These are phyloP conservation scores for Gymnogyps californianus DNA, from an alignment of 2,113 vertebrate species.

Conservation along the genomic window DNA sequence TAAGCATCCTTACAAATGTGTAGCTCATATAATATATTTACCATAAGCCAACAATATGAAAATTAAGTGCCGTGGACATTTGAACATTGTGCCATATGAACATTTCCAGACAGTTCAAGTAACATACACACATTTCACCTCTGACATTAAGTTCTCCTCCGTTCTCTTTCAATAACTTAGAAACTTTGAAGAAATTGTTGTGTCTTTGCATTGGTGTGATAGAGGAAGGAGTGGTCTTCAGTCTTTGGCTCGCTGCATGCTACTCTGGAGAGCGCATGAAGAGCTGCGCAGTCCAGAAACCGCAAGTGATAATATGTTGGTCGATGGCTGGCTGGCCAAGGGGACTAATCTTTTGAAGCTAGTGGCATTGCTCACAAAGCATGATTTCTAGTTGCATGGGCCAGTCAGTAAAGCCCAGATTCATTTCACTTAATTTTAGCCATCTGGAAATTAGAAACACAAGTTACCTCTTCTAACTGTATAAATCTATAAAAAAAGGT, in stretches of 20 bases:
- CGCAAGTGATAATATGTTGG: background rate
- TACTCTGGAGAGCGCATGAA: background rate
- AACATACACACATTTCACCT: background rate
- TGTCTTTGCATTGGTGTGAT: background rate
- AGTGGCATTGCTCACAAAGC: background rate
- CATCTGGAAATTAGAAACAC: background rate
- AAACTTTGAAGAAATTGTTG: background rate
- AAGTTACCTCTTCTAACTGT: background rate
- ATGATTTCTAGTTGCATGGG: background rate
- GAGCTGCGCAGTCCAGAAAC: background rate
- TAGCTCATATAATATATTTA: background rate
- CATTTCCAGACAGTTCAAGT: background rate
- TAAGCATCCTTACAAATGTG: background rate
- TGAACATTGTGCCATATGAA: background rate
- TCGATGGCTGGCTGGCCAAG: background rate
- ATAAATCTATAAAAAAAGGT: background rate
- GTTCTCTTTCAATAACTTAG: background rate
- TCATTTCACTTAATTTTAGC: background rate
- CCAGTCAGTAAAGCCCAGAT: background rate
- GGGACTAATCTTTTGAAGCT: background rate
- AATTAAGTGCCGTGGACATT: background rate
- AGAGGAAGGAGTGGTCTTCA: background rate
- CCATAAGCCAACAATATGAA: background rate
- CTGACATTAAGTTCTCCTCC: background rate
- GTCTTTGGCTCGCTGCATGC: background rate